Evolutionary conservation across 2,797 vertebrate species (phyloP).

Genomic region (Centroberyx gerrardi): DNA sequence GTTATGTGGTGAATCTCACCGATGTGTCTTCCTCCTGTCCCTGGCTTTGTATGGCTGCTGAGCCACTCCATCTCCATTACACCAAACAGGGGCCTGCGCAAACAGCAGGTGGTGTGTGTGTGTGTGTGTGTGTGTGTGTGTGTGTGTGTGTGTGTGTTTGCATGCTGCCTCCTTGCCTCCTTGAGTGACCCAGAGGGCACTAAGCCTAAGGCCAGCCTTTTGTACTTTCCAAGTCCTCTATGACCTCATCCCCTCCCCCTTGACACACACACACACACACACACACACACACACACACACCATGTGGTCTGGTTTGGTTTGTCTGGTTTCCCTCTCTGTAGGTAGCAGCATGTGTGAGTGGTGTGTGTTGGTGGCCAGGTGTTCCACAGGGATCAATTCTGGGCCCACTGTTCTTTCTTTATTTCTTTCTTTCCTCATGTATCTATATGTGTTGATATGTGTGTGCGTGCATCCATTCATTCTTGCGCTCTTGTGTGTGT

Average conservation of each 20-base stretch:
- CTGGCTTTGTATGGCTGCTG: conserved; percentile 41
- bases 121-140: conserved; percentile 43
- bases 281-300: conserved; percentile 28
- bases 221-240: conserved; percentile 67
- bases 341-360: conserved; percentile 56
- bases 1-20: conserved; percentile 63
- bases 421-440: background rate
- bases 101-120: conserved; percentile 82
- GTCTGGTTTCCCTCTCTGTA: conserved; percentile 60
- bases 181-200: conserved; percentile 75
- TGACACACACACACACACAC: conserved; percentile 26
- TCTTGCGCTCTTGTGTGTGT: conserved; percentile 20
- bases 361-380: background rate
- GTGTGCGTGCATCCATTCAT: background rate
- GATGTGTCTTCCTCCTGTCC: conserved; percentile 27
- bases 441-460: background rate
- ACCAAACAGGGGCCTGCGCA: conserved; percentile 54
- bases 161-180: conserved; percentile 55
- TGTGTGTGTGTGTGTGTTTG: conserved; percentile 29
- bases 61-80: conserved; percentile 74
- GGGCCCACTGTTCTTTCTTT: no score
- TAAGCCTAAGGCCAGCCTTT: conserved; percentile 73
- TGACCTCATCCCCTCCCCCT: conserved; percentile 63
- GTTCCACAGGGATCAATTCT: background rate
- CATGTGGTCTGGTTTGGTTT: conserved; percentile 57